Base-by-base conservation (phyloP, 1,140 invertebrate genomes). In the Papilio helenus region DNA sequence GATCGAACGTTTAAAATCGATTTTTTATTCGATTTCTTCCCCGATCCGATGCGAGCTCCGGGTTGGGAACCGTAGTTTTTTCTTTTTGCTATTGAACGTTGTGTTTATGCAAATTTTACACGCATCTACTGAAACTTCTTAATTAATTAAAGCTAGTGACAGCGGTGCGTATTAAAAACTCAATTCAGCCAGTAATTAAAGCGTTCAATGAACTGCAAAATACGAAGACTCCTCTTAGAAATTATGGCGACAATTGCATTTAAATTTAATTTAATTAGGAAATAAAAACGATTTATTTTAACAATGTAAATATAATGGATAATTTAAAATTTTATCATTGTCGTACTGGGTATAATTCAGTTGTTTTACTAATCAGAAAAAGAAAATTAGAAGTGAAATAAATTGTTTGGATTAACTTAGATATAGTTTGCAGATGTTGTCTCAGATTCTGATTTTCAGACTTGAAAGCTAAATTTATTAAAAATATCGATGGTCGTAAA, bases 71-170 rank as follows among this genome's bases (percentile, higher is more conserved):
- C 90, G 87, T 85, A 88, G 86, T 89, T 92, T 88, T 92, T 90
- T 76, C 49, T 85, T 92, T 93, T 91, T 87, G 83, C 85, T 88
- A 92, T 93, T 81, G 87, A 89, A 93, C 86, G 87, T 81, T 90
- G 88, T 93, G 93, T 94, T 88, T 93, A 94, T 94, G 92, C 90
- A 93, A 94, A 94, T 94, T 91, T 90, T 90, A 93, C 91, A 94
- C 89, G 87, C 90, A 89, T 92, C 88, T 89, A 87, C 90, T 90
- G 90, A 92, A 92, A 94, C 90, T 92, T 90, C 92, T 94, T 89
- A 94, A 94, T 94, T 94, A 92, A 93, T 94, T 94, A 92, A 91
- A 61, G 83, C 79, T 83, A 78, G 83, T 85, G 87, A 89, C 85
- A 84, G 79, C 82, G 80, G 76, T 29, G 76, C 55, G 80, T 73